A percentile compares a stretch with the other conserved stretches of the same genome.
These are phyloP conservation scores for Rhabdophis nuchalis DNA, from an alignment of 2,797 vertebrate genomes.

Conservation along the genomic window DNA sequence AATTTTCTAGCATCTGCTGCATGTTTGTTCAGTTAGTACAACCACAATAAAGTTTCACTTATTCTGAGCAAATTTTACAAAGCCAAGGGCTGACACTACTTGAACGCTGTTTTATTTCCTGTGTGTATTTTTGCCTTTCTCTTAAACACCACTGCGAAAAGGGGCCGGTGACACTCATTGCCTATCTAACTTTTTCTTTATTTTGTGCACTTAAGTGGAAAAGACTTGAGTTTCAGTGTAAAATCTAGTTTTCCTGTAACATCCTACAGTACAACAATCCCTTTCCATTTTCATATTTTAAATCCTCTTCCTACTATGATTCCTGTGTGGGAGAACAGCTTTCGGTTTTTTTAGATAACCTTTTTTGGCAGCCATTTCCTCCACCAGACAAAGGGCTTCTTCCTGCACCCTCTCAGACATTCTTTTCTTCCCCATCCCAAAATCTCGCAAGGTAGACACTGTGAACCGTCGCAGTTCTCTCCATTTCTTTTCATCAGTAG, in stretches of 20 bases:
- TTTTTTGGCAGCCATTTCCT: background rate
- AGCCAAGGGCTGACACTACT: too few species aligned
- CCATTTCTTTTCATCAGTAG: constrained; percentile 70
- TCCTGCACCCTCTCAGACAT: background rate
- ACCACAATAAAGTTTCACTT: too few species aligned
- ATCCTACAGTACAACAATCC: background rate
- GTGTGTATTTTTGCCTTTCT: too few species aligned
- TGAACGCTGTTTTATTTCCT: too few species aligned
- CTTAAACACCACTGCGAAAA: too few species aligned
- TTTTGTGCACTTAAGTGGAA: too few species aligned
- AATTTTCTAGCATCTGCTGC: too few species aligned
- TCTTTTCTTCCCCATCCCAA: background rate
- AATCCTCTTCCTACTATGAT: background rate
- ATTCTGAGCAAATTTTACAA: too few species aligned
- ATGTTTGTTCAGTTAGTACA: too few species aligned
- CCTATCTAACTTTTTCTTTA: too few species aligned
- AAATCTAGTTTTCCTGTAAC: background rate
- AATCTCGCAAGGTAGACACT: constrained; percentile 36
- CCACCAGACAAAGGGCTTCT: background rate
- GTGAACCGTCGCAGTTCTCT: constrained; percentile 69
- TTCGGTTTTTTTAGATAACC: background rate
- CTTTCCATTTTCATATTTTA: background rate
- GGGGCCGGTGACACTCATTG: too few species aligned
- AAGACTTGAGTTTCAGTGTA: too few species aligned
- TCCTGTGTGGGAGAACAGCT: background rate